Evolutionary conservation across 2,797 vertebrate species (phyloP), one percentile per base, ranked within the genome.

Genomic region (Fundulus diaphanus): DNA sequence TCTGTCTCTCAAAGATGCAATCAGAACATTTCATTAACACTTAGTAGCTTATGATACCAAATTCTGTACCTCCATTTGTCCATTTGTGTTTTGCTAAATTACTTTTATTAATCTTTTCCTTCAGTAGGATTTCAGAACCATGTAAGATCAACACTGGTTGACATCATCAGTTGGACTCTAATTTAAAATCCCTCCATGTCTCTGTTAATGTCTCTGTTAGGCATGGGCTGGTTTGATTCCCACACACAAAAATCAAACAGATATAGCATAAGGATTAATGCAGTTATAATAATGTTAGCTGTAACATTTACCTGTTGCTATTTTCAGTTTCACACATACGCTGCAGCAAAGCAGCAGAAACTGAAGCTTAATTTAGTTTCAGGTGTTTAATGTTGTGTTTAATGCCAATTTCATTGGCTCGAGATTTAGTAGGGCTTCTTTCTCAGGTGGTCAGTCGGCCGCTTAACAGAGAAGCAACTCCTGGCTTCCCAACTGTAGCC

Each of bases 141-240:
- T 48, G 3, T 31, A 46, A 54, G n/a, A 40, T 24, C 7, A 5
- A 3, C n/a, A 48, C 56, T 49, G 44, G 7, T 31, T 42, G 11
- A n/a, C 66, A 51, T 27, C 42, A 67, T 68, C 37, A 68, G 65
- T 24, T 74, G 35, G 63, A 29, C 72, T 73, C 31, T 40, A 13
- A 18, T 20, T 49, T 20, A 5, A 20, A 20, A 49, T 49, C 11
- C 15, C 15, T 16, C 46, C 18, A 18, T 5, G 20, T 42, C 3
- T 46, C 11, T 49, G 48, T 20, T 49, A 18, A 49, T 49, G 18
- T 49, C 27, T 27, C n/a, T 27, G 3, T n/a, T 56, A 56, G 54
- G 54, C 54, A 56, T 56, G 13, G 12, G 51, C 54, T n/a, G 52
- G n/a, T 54, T 27, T 54, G 52, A n/a, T 54, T 54, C 52, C 52